phyloP scores from a whole-genome alignment of 2,113 vertebrate genomes.

The Microcebus griseorufus region DNA sequence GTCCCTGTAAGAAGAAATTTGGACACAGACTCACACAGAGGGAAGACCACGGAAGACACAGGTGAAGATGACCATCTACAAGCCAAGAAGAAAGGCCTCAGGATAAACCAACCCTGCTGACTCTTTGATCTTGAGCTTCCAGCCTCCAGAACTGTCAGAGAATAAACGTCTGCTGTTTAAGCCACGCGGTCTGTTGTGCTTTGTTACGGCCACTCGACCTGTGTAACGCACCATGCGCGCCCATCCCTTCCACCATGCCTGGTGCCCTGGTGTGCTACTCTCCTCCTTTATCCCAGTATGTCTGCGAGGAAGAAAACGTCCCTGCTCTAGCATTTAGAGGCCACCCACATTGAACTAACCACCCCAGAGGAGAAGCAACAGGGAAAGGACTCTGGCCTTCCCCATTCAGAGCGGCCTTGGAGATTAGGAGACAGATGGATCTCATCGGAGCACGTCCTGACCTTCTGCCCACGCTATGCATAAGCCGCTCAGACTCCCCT shows the following conservation, averaged over 20 bases:
- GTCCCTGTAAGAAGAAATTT: background rate
- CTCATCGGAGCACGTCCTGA: too few species aligned
- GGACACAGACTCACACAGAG: background rate
- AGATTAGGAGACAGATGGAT: too few species aligned
- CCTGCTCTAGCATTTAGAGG: background rate
- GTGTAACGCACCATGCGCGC: background rate
- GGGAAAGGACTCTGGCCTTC: background rate
- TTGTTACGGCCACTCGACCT: background rate
- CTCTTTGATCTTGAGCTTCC: background rate
- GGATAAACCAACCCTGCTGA: background rate
- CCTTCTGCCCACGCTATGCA: fast-evolving
- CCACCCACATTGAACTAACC: background rate
- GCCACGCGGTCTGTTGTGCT: background rate
- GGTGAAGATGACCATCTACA: background rate
- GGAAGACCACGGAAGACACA: fast-evolving
- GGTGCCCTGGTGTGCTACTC: background rate
- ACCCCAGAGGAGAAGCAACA: background rate
- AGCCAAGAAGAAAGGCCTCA: background rate
- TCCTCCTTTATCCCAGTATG: background rate
- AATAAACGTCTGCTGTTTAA: background rate
- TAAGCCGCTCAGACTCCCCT: background rate
- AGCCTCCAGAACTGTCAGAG: background rate
- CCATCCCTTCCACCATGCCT: background rate
- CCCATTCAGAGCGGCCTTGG: fast-evolving
- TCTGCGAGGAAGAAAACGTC: background rate